Base-by-base conservation (phyloP, 2,797 vertebrate species). In the Fratercula arctica region DNA sequence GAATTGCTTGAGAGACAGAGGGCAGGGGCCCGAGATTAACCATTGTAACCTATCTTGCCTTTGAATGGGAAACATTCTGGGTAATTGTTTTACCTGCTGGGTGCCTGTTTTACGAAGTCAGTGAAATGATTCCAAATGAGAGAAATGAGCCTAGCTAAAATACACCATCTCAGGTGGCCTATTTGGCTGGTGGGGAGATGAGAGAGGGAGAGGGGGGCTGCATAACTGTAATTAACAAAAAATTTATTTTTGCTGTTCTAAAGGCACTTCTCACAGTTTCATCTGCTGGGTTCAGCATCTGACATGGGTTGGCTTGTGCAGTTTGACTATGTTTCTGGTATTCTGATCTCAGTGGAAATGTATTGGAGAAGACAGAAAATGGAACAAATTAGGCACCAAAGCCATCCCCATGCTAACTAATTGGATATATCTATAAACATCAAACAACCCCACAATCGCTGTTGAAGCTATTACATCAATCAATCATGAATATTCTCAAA, bases 341-440 rank as follows among this genome's bases (percentile, higher is more conserved):
- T 94, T 92, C 92, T 82, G 41, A 72, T 93, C 43, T 92, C 57
- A 19, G 45, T 69, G 61, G 41, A 94, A 77, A 75, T 39, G 28
- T 77, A 57, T 64, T 39, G 73, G 43, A 85, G 21, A 83, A 94
- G 43, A 79, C 80, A 80, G 80, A 94, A 94, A 77, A 87, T 69
- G 19, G 75, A 94, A 82, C 43, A 54, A 74, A 94, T 79, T 72
- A 82, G 70, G 74, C 63, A 85, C 35, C 64, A 91, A 77, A 82
- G 54, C 59, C 56, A 78, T 68, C 25, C 48, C 21, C 15, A 11
- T 76, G 70, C 57, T 72, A 77, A 69, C 26, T 85, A 51, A 76
- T 20, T 83, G 73, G 73, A 48, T 74, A 26, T 53, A 61, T 85
- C 53, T 70, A 6, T 51, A 80, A 92, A 69, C 67, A 93, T 26